Evolutionary conservation across 2,888 invertebrate species (phyloP).

Genomic region (Drosophila nr. medialis): DNA sequence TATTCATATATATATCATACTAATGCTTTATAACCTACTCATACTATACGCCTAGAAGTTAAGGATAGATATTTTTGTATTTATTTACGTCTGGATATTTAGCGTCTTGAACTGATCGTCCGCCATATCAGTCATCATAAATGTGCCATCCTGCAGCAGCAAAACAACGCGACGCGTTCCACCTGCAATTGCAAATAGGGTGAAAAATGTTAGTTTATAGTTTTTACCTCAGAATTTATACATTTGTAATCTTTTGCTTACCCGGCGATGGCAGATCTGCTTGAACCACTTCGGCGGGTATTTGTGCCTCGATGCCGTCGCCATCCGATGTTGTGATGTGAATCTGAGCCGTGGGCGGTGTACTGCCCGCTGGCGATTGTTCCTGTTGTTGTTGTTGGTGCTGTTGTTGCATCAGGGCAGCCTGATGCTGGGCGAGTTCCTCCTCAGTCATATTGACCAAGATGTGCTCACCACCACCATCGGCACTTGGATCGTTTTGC

Average conservation of each 20-base stretch:
- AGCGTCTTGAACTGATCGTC: constrained; percentile 90
- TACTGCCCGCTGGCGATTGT: constrained; percentile 47
- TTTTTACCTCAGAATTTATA: background rate
- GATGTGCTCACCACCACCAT: constrained; percentile 79
- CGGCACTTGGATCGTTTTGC: constrained; percentile 72
- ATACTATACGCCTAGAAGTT: constrained; percentile 36
- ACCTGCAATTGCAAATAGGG: constrained; percentile 85
- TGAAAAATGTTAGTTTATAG: background rate
- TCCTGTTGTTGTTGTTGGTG: constrained; percentile 52
- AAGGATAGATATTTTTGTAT: constrained; percentile 18
- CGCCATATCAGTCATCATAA: constrained; percentile 94
- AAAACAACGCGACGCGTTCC: constrained; percentile 93
- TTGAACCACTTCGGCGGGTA: constrained; percentile 94
- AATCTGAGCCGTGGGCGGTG: constrained; percentile 64
- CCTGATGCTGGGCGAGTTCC: constrained; percentile 81
- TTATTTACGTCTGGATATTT: constrained; percentile 83
- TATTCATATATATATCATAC: constrained; percentile 19
- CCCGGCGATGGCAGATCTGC: constrained; percentile 94
- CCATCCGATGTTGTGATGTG: constrained; percentile 75
- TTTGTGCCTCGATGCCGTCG: constrained; percentile 89
- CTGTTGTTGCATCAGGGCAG: constrained; percentile 66
- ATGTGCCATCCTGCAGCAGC: constrained; percentile 93
- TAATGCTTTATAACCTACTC: constrained; percentile 47
- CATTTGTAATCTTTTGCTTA: constrained; percentile 80
- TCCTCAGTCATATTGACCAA: constrained; percentile 83